Evolutionary conservation across 2,797 vertebrate genomes (phyloP).

Genomic region (Diplodus sargus): DNA sequence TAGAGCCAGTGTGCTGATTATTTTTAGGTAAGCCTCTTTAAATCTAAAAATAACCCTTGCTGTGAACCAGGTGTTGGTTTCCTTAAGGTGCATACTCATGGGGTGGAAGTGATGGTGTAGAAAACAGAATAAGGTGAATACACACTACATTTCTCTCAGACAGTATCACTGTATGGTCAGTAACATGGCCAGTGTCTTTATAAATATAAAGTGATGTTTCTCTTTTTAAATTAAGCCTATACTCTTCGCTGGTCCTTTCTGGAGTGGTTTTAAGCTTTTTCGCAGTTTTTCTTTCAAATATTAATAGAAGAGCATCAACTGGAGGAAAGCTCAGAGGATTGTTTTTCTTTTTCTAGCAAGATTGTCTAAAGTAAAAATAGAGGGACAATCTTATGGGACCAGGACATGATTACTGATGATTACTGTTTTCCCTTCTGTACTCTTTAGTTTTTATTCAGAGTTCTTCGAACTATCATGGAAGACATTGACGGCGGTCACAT

Average conservation of each 20-base stretch:
- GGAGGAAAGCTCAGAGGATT: constrained; percentile 38
- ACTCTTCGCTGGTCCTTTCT: constrained; percentile 42
- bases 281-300: constrained; percentile 26
- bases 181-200: constrained; percentile 51
- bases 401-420: constrained; percentile 36
- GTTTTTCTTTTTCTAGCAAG: constrained; percentile 12
- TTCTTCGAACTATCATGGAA: constrained; percentile 26
- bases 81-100: constrained; percentile 35
- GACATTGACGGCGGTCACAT: constrained; percentile 35
- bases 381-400: constrained; percentile 69
- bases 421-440: constrained; percentile 42
- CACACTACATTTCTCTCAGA: constrained; percentile 38
- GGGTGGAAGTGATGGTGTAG: constrained; percentile 11
- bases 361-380: constrained; percentile 29
- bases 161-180: constrained; percentile 45
- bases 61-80: constrained; percentile 36
- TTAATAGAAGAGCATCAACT: constrained; percentile 32
- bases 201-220: constrained; percentile 38
- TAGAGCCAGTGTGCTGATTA: constrained; percentile 33
- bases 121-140: constrained; percentile 29
- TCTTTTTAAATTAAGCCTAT: constrained; percentile 40
- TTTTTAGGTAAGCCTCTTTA: constrained; percentile 52
- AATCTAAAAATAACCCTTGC: constrained; percentile 47
- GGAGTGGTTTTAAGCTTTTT: constrained; percentile 53
- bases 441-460: constrained; percentile 36